Evolutionary conservation across 2,888 invertebrate species (phyloP).

Genomic region (Xylophagus ater): DNA sequence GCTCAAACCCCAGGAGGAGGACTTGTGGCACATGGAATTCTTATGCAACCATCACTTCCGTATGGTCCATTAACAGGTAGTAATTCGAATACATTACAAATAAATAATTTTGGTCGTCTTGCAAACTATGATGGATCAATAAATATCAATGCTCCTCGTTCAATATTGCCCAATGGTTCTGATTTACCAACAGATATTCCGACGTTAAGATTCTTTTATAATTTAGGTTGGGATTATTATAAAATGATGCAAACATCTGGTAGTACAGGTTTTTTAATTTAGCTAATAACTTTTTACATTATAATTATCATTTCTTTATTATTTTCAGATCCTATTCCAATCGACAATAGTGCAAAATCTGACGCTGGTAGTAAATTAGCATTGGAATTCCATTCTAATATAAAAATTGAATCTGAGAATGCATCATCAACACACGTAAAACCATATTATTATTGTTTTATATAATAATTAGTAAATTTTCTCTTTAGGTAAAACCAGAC

Average conservation of each 20-base stretch:
- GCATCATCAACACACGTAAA: neutral
- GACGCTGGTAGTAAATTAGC: constrained; percentile 8
- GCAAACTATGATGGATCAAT: constrained; percentile 19
- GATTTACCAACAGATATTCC: constrained; percentile 43
- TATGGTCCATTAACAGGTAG: constrained; percentile 2
- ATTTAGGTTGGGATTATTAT: constrained; percentile 49
- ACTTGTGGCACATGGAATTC: constrained; percentile 6
- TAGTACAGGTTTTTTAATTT: constrained; percentile 7
- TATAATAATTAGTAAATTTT: neutral
- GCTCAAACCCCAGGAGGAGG: neutral
- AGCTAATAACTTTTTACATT: neutral
- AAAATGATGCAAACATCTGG: constrained; percentile 17
- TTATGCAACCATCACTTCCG: constrained; percentile 2
- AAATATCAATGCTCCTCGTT: constrained; percentile 27
- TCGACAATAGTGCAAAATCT: constrained; percentile 3
- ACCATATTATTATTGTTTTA: neutral
- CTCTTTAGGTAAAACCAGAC: constrained; percentile 5
- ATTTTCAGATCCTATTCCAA: too few species aligned
- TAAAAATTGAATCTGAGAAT: constrained; percentile 11
- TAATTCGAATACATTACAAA: constrained; percentile 10
- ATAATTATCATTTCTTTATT: neutral
- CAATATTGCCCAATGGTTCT: constrained; percentile 24
- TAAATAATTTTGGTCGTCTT: constrained; percentile 12
- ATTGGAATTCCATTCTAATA: constrained; percentile 8
- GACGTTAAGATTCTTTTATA: constrained; percentile 55